These are phyloP conservation scores for Nematopogon swammerdamellus DNA, from an alignment of 2,888 invertebrate genomes.

Conservation along the genomic window DNA sequence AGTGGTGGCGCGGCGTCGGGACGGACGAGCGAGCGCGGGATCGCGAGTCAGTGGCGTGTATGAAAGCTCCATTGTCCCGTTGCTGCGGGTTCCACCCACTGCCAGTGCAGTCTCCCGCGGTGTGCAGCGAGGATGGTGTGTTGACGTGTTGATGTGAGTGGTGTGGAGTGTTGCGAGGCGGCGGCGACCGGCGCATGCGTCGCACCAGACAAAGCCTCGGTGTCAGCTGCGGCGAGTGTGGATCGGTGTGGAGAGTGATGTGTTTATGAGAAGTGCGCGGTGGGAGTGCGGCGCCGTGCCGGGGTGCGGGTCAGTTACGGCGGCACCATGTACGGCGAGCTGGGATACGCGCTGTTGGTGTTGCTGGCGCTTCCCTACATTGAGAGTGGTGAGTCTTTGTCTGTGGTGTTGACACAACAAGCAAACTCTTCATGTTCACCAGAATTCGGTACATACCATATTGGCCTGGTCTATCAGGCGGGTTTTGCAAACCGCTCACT, in stretches of 20 bases:
- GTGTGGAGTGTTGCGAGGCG: not conserved
- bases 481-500: no score
- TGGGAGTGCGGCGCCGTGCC: conserved; percentile 15
- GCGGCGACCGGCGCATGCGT: conserved; percentile 47
- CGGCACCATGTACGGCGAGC: conserved; percentile 59
- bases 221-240: conserved; percentile 54
- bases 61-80: not conserved
- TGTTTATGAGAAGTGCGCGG: conserved; percentile 17
- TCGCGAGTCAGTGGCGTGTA: not conserved
- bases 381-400: conserved; percentile 62
- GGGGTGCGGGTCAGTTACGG: conserved; percentile 27
- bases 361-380: conserved; percentile 66
- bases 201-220: conserved; percentile 61
- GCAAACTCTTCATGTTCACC: no score
- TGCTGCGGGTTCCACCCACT: no score
- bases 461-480: no score
- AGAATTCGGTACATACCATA: no score
- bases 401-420: not conserved
- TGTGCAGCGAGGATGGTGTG: not conserved
- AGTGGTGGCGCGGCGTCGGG: not conserved
- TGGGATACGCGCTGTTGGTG: conserved; percentile 65
- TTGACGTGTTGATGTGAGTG: not conserved
- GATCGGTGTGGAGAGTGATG: conserved; percentile 47
- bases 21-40: not conserved
- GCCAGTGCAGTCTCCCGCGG: not conserved